Evolutionary conservation across 2,888 invertebrate species (phyloP).

Genomic region (Caenorhabditis sinica): DNA sequence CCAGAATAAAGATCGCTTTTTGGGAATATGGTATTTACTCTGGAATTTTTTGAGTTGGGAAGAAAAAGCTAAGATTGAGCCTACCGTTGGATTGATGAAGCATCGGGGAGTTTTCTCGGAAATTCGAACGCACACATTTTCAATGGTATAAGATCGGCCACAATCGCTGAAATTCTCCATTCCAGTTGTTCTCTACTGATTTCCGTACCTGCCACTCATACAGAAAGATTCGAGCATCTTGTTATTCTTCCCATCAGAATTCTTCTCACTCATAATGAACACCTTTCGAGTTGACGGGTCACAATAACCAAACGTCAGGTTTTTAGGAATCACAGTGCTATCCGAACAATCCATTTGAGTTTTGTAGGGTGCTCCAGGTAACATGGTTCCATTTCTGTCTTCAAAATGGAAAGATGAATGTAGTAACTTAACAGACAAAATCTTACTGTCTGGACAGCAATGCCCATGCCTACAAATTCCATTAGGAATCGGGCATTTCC

Average conservation of each 20-base stretch:
- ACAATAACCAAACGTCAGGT: constrained; percentile 32
- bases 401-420: neutral
- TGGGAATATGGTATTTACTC: constrained; percentile 15
- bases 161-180: constrained; percentile 33
- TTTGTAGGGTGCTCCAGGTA: constrained; percentile 14
- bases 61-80: neutral
- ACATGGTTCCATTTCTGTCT: neutral
- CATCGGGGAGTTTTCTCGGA: neutral
- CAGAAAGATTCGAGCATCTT: constrained; percentile 2
- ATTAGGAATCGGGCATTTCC: constrained; percentile 7
- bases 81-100: constrained; percentile 30
- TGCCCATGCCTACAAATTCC: constrained; percentile 43
- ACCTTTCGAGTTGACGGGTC: constrained; percentile 28
- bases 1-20: neutral
- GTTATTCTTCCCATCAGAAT: constrained; percentile 24
- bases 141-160: constrained; percentile 3
- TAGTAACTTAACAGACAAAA: neutral
- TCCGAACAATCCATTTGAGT: constrained; percentile 18
- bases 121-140: constrained; percentile 38
- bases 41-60: neutral
- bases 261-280: constrained; percentile 25
- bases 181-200: neutral
- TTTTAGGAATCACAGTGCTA: constrained; percentile 1
- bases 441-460: constrained; percentile 41
- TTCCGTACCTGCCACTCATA: constrained; percentile 1